Base-by-base conservation (phyloP, 1,140 invertebrate genomes). In the Chrysopa pallens region DNA sequence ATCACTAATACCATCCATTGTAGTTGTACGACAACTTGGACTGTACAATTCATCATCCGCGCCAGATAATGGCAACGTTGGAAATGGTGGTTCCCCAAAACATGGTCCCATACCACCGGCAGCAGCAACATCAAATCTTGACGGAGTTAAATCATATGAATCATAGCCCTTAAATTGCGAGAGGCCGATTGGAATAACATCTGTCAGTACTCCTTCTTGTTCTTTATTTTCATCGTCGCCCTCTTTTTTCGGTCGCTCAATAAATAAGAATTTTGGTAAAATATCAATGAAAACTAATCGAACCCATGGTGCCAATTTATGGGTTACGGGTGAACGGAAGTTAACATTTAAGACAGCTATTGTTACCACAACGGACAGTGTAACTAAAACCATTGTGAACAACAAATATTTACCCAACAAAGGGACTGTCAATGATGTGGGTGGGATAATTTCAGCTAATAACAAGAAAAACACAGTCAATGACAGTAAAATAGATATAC, bases 321-420 rank as follows among this genome's bases (percentile, higher is more conserved):
- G 94, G 13, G 94, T 98, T 9, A 96, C 90, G 23, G 95, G 94
- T 29, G 92, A 86, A 55, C 95, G 83, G 70, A 97, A 98, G 68
- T 98, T 97, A 43, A 99, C 85, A 66, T 98, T 98, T 48, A 98
- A 73, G 52, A 98, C 92, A 48, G 89, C 86, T 54, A 98, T 97
- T 50, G 95, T 98, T 45, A 96, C 87, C 45, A 98, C 82, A 52
- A 98, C 94, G 39, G 93, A 98, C 38, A 96, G 70, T 29, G 94
- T 98, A 48, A 98, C 94, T 52, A 99, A 74, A 57, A 97, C 90
- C 92, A 99, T 97, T 36, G 95, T 99, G 67, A 99, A 99, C 15
- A 98, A 74, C 31, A 99, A 74, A 70, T 98, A 99, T 72, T 96
- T 96, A 48, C 94, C 94, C 47, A 99, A 73, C 39, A 99, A 70